Evolutionary conservation across 2,888 invertebrate species (phyloP).

Genomic region (Dasypogon diadema): DNA sequence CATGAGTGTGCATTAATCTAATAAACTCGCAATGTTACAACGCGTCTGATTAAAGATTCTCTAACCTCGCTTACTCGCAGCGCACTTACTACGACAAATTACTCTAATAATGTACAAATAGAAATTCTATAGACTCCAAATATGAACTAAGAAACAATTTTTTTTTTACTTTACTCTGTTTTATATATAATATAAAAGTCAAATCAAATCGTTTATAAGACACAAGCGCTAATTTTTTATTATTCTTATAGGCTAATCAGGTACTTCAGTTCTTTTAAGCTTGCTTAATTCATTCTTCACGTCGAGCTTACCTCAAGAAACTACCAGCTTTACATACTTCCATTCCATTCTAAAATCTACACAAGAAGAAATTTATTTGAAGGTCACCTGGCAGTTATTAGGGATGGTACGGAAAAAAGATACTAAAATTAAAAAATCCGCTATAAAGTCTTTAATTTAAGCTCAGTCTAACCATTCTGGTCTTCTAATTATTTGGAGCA

Average conservation of each 20-base stretch:
- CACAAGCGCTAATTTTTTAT: conserved; percentile 53
- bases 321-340: conserved; percentile 1
- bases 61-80: not conserved
- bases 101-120: conserved; percentile 28
- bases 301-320: not conserved
- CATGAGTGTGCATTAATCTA: no score
- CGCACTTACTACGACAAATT: conserved; percentile 1
- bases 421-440: not conserved
- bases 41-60: not conserved
- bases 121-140: conserved; percentile 4
- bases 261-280: conserved; percentile 52
- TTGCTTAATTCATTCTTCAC: not conserved
- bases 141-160: conserved; percentile 33
- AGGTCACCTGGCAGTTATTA: no score
- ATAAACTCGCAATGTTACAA: not conserved
- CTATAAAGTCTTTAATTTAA: not conserved
- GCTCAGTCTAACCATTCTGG: not conserved
- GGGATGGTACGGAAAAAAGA: no score
- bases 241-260: conserved; percentile 55
- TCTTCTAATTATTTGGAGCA: not conserved
- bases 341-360: not conserved
- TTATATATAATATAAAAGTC: conserved; percentile 34
- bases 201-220: conserved; percentile 51
- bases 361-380: no score
- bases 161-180: conserved; percentile 27